Conservation (phyloP, 2,888 invertebrate species). For the Poecilobothrus nobilitatus region DNA sequence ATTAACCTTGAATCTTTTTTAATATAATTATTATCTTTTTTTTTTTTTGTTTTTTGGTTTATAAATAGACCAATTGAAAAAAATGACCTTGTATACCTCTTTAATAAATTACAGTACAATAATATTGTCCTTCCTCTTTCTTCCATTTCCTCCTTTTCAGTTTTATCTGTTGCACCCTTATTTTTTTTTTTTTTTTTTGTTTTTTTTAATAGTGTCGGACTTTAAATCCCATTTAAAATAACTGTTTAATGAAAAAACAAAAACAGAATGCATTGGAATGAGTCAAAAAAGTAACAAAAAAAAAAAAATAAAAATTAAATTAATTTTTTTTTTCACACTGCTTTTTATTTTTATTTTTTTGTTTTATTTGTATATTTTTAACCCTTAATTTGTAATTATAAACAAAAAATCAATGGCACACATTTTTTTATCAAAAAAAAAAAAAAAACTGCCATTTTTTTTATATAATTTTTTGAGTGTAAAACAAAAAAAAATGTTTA, state of each 20-base stretch:
- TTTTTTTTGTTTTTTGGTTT: no score
- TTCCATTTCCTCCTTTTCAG: no score
- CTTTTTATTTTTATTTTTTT: no score
- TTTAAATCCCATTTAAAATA: background rate
- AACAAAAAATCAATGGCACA: conserved; percentile 1
- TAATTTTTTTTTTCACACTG: no score
- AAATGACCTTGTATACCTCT: background rate
- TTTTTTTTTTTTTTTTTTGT: background rate
- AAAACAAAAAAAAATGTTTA: background rate
- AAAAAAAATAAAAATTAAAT: background rate
- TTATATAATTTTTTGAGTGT: background rate
- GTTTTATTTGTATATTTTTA: no score
- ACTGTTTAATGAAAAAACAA: background rate
- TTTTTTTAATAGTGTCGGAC: background rate
- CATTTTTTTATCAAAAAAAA: background rate
- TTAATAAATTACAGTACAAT: background rate
- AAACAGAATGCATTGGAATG: background rate
- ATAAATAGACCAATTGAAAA: background rate
- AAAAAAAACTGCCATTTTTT: background rate
- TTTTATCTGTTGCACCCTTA: background rate
- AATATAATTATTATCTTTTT: no score
- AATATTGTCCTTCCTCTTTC: no score
- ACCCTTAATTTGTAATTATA: conserved; percentile 2
- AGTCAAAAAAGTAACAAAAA: background rate
- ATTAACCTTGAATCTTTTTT: no score